Conservation (phyloP, 2,113 vertebrate genomes). For the Serinus canaria region DNA sequence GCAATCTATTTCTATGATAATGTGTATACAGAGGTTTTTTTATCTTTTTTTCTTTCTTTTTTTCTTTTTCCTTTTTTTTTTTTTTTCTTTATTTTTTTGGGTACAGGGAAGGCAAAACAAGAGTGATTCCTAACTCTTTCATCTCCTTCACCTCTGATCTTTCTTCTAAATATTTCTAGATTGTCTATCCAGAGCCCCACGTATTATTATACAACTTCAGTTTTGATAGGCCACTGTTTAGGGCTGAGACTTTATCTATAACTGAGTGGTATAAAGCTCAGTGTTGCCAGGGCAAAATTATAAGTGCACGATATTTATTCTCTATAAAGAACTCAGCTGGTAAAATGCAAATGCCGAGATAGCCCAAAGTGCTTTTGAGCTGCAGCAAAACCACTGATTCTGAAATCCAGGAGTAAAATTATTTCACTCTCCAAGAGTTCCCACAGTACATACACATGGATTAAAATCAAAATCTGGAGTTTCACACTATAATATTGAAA, state of each 20-base stretch:
- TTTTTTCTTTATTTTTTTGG: not conserved
- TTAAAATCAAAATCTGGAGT: not conserved
- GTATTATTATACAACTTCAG: not conserved
- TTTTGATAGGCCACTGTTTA: not conserved
- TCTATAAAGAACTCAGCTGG: not conserved
- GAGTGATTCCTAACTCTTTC: not conserved
- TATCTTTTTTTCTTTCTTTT: not conserved
- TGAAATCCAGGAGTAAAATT: not conserved
- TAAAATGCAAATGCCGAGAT: not conserved
- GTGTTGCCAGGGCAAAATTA: not conserved
- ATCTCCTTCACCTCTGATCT: not conserved
- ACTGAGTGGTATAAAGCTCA: not conserved
- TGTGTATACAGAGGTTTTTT: constrained; percentile 37
- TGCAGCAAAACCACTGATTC: not conserved
- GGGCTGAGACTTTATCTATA: not conserved
- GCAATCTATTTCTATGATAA: constrained; percentile 64
- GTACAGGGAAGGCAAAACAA: accelerated
- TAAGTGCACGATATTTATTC: not conserved
- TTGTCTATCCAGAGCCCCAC: not conserved
- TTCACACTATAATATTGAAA: not conserved
- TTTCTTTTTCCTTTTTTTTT: no score
- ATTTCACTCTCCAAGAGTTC: not conserved
- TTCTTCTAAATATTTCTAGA: constrained; percentile 1
- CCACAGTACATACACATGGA: not conserved
- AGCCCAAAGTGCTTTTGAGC: not conserved